Evolutionary conservation across 1,140 invertebrate genomes (phyloP), one percentile per base, ranked within the genome.

Genomic region (Luehdorfia chinensis): DNA sequence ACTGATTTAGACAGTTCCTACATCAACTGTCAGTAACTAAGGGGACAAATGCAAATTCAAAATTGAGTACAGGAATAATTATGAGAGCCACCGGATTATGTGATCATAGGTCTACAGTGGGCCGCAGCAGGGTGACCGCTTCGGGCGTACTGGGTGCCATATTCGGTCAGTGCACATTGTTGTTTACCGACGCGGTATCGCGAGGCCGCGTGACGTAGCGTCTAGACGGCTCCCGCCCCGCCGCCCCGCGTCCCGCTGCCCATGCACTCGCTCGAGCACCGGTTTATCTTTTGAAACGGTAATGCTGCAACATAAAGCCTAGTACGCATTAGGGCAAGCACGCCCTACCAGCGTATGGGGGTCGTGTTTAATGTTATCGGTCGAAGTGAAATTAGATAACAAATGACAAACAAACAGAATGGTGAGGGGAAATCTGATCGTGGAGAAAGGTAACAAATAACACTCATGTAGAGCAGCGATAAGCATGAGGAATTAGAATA

Each of bases 101-200:
- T 50, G 28, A 44, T 46, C 13, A 43, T 47, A 51, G 50, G 37
- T 28, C 55, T 50, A 57, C 57, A 67, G 60, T 62, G 55, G 60
- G 54, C 54, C 63, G 59, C 32, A 30, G 66, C 62, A 47, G 62
- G 62, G 69, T 69, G 77, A 69, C 64, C 59, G 66, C 63, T 59
- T 48, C 56, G 66, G 56, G 65, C 57, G 60, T 58, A 50, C 52
- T 61, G 68, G 67, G 65, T 81, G 75, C 80, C 80, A 75, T 84
- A 83, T 84, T 84, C 77, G 80, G 80, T 83, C 80, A 84, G 70
- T 80, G 77, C 78, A 84, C 80, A 84, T 69, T 75, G 76, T 84
- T 84, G 80, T 84, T 84, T 84, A 84, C 77, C 70, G 78, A 68
- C 73, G 78, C 68, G 68, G 64, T 78, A 81, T 78, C 80, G 74